A percentile compares a stretch with the other conserved stretches of the same genome.
These are phyloP conservation scores for Scaptomyza polygonia DNA, from an alignment of 2,888 invertebrate species.

Conservation along the genomic window DNA sequence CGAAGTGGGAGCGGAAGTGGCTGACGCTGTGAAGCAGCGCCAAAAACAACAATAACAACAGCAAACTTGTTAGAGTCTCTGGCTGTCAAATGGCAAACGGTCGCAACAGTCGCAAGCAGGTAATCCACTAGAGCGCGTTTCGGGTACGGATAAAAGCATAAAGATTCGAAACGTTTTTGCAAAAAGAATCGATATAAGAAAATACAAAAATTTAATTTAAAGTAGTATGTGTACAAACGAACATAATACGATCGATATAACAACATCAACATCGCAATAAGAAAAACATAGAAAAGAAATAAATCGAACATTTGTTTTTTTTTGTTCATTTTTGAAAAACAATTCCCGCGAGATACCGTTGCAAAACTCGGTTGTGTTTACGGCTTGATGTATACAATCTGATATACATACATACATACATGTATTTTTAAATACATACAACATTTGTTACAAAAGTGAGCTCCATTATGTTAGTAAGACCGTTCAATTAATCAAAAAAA, in stretches of 20 bases:
- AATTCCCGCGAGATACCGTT: slow-evolving; percentile 32
- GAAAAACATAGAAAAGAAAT: slow-evolving; percentile 4
- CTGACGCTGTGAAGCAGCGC: slow-evolving; percentile 35
- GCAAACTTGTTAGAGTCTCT: slow-evolving; percentile 27
- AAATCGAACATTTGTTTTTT: not conserved
- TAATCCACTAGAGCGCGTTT: slow-evolving; percentile 78
- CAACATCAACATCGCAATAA: slow-evolving; percentile 17
- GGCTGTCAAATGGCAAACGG: slow-evolving; percentile 55
- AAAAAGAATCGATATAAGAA: slow-evolving; percentile 41
- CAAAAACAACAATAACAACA: slow-evolving; percentile 10
- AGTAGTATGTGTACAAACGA: slow-evolving; percentile 10
- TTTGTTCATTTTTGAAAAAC: slow-evolving; percentile 6
- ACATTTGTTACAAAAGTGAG: slow-evolving; percentile 19
- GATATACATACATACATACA: slow-evolving; percentile 1
- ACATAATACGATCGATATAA: slow-evolving; percentile 23
- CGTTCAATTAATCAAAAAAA: not conserved
- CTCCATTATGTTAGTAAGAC: not conserved
- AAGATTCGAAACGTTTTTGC: slow-evolving; percentile 24
- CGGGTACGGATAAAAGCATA: slow-evolving; percentile 67
- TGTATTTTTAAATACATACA: slow-evolving; percentile 21
- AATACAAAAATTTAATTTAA: slow-evolving; percentile 13
- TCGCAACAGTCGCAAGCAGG: slow-evolving; percentile 78
- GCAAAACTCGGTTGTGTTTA: slow-evolving; percentile 33
- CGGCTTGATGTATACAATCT: slow-evolving; percentile 20
- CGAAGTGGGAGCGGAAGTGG: slow-evolving; percentile 32